A percentile compares a stretch with the other conserved stretches of the same genome.
Evolutionary conservation across 2,888 invertebrate genomes (phyloP).

Genomic region (Mesorhabditis spiculigera): DNA sequence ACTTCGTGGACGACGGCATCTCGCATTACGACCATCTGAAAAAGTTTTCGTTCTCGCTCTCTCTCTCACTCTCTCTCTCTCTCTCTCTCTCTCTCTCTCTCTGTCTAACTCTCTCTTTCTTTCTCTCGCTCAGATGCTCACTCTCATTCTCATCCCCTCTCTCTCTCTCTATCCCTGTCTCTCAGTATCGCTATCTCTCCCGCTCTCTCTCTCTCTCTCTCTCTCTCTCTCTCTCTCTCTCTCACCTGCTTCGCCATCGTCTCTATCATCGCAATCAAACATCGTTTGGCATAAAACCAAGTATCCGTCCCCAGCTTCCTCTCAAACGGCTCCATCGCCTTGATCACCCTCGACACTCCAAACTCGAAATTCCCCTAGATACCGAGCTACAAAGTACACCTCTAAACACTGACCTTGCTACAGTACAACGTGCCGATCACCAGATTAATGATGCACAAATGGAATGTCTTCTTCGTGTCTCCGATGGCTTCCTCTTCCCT

Average conservation of each 20-base stretch:
- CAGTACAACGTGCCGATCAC: conserved; percentile 98
- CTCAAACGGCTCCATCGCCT: conserved; percentile 87
- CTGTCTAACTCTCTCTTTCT: conserved; percentile 59
- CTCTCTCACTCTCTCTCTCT: too few species aligned
- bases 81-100: too few species aligned
- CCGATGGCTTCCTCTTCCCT: conserved; percentile 87
- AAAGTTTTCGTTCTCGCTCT: conserved; percentile 72
- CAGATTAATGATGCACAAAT: conserved; percentile 94
- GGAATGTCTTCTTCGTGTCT: conserved; percentile 86
- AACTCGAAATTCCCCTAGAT: conserved; percentile 87
- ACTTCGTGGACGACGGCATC: conserved; percentile 84
- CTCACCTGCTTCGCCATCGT: conserved; percentile 67
- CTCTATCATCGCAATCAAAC: conserved; percentile 36
- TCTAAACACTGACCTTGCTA: conserved; percentile 69
- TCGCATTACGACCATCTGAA: conserved; percentile 81
- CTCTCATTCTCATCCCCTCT: conserved; percentile 65
- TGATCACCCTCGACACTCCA: conserved; percentile 92
- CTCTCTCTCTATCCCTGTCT: too few species aligned
- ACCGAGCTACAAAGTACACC: not conserved
- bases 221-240: too few species aligned
- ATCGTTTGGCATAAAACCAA: conserved; percentile 68
- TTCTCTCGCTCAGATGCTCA: too few species aligned
- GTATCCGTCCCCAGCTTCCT: conserved; percentile 95
- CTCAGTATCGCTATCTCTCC: too few species aligned
- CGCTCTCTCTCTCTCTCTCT: too few species aligned